Percentiles rank a stretch among this genome's conserved stretches.
phyloP scores from a whole-genome alignment of 2,113 vertebrate genomes.

The Urocolius indicus region DNA sequence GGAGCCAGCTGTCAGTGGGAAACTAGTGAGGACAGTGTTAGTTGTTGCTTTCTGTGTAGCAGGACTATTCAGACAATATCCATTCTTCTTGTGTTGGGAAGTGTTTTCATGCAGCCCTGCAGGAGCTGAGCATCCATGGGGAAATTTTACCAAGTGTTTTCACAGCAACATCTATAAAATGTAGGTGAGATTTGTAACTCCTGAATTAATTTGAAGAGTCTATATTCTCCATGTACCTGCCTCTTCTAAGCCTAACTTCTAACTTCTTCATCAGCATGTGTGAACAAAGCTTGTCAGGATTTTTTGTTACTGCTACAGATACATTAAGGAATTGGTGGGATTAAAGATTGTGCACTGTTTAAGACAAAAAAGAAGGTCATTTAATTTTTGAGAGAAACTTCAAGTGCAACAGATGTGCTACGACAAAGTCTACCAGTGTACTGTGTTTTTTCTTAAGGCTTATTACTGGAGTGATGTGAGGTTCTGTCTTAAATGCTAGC shows the following conservation, averaged over 20 bases:
- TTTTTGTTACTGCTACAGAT: not conserved
- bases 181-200: not conserved
- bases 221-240: not conserved
- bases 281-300: not conserved
- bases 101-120: not conserved
- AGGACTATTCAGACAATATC: not conserved
- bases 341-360: not conserved
- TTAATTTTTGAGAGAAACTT: not conserved
- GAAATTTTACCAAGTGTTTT: not conserved
- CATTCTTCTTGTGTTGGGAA: not conserved
- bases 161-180: not conserved
- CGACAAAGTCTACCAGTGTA: not conserved
- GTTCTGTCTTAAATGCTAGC: too few species aligned
- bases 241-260: not conserved
- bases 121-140: not conserved
- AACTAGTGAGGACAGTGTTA: not conserved
- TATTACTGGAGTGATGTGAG: not conserved
- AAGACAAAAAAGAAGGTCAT: not conserved
- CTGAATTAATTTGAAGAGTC: not conserved
- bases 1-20: not conserved
- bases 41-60: not conserved
- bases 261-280: not conserved
- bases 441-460: not conserved
- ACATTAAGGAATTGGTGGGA: not conserved
- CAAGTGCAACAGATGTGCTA: not conserved